Evolutionary conservation across 2,888 invertebrate species (phyloP), one percentile per base, ranked within the genome.

Genomic region (Cancer borealis): DNA sequence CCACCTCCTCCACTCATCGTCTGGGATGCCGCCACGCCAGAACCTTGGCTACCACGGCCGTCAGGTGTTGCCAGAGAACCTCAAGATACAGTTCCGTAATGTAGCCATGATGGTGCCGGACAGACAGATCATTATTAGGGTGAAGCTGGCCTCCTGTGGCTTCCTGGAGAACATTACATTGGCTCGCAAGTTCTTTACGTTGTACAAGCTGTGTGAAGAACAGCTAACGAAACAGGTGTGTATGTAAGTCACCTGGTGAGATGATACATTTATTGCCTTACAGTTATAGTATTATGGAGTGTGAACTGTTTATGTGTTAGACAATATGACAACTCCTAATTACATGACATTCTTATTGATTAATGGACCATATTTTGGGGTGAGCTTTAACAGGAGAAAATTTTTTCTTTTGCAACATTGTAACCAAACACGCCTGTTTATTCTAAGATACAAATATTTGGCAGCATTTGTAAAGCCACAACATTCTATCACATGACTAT

Each of bases 41-140:
- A 99, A 99, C 97, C 99, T 99, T 26, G 99, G 99, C 0, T 99
- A 99, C 96, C 99, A 99, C 49, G 99, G 99, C 0, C 97, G 99
- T 94, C 99, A 99, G 96, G 99, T 99, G 96, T 97, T 99, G 91
- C 99, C 99, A 0, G 99, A 99, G 97, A 99, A 99, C 97, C 97
- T 99, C 96, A 99, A 99, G 97, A 99, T 99, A 96, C 99, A 99
- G 97, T 99, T 99, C 97, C 98, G 99, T 93, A 99, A 99, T 0
- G 99, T 99, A 0, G 99, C 99, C 87, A 99, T 99, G 99, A 99
- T 99, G 99, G 99, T 99, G 26, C 99, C 99, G 0, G 99, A 99
- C 96, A 97, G 99, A 95, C 99, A 99, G 97, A 99, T 99, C 96
- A 99, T 99, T 96, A 99, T 99, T 96, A 97, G 99, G 95, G 99